These are phyloP conservation scores for Actinernus sp. DNA, from an alignment of 92 coral and sea anemone genomes.

Conservation along the genomic window DNA sequence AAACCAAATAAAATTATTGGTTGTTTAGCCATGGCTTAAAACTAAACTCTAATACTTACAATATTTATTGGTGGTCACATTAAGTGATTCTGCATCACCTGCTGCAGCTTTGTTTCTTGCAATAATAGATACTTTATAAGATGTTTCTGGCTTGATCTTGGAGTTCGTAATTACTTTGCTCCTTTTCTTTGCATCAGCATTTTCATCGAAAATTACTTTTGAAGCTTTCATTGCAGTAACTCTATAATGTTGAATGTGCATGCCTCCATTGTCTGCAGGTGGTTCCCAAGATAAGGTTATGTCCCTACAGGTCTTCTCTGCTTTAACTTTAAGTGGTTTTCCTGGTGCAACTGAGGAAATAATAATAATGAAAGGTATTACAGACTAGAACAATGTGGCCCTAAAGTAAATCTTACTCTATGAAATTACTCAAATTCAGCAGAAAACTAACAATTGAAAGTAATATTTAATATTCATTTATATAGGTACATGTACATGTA, in stretches of 20 bases:
- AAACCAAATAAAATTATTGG: no score
- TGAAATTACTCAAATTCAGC: no score
- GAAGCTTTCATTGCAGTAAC: neutral
- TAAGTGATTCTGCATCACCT: neutral
- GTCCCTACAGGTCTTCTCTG: slow-evolving; percentile 51
- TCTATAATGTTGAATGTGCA: slow-evolving; percentile 23
- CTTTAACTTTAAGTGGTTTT: slow-evolving; percentile 38
- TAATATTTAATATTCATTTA: no score
- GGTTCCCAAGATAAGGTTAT: slow-evolving; percentile 46
- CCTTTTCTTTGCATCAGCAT: neutral
- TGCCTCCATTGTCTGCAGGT: slow-evolving; percentile 62
- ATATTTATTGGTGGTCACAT: slow-evolving; percentile 30
- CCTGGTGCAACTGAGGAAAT: slow-evolving; percentile 50
- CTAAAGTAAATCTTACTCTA: no score
- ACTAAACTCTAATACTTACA: slow-evolving; percentile 43
- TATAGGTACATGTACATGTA: no score
- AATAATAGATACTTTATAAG: neutral
- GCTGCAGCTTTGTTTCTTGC: slow-evolving; percentile 41
- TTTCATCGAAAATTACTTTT: neutral
- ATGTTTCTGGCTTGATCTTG: slow-evolving; percentile 10
- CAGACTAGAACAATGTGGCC: neutral
- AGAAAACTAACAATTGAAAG: no score
- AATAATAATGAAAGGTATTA: neutral
- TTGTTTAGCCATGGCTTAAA: neutral
- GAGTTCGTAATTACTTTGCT: neutral